Conservation (phyloP, 1,140 invertebrate genomes). For the Octopus sinensis region DNA sequence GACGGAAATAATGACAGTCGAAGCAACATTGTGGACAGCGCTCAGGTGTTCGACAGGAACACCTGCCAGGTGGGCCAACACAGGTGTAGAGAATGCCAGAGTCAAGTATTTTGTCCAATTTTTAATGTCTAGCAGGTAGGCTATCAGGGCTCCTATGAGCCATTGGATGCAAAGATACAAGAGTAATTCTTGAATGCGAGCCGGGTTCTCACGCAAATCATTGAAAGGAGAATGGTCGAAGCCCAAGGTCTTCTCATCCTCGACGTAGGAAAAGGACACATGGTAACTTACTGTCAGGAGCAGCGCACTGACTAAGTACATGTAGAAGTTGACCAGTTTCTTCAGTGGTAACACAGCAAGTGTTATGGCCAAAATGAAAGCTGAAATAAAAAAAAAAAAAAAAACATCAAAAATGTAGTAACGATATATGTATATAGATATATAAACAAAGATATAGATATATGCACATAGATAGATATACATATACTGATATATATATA, state of each 20-base stretch:
- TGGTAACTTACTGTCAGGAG: slow-evolving; percentile 57
- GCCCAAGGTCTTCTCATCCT: slow-evolving; percentile 38
- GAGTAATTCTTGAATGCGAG: slow-evolving; percentile 43
- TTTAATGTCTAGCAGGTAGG: slow-evolving; percentile 59
- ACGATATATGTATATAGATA: neutral
- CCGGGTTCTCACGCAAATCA: slow-evolving; percentile 44
- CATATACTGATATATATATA: no score
- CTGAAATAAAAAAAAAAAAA: slow-evolving; percentile 52
- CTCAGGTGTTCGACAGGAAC: slow-evolving; percentile 56
- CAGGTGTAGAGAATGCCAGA: slow-evolving; percentile 59
- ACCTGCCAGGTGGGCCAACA: slow-evolving; percentile 58
- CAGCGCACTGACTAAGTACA: slow-evolving; percentile 59
- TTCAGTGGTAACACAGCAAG: slow-evolving; percentile 58
- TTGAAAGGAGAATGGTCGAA: slow-evolving; percentile 34
- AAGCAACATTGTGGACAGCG: slow-evolving; percentile 60
- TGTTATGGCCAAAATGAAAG: slow-evolving; percentile 58
- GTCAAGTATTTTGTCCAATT: slow-evolving; percentile 52
- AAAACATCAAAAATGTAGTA: neutral
- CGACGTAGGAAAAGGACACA: slow-evolving; percentile 59
- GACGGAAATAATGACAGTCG: slow-evolving; percentile 54
- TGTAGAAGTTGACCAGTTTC: slow-evolving; percentile 60
- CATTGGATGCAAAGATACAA: slow-evolving; percentile 56
- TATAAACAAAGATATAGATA: no score
- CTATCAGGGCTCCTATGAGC: slow-evolving; percentile 55
- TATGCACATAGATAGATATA: no score